Conservation (phyloP, 2,113 vertebrate species). For the Apodemus speciosus region DNA sequence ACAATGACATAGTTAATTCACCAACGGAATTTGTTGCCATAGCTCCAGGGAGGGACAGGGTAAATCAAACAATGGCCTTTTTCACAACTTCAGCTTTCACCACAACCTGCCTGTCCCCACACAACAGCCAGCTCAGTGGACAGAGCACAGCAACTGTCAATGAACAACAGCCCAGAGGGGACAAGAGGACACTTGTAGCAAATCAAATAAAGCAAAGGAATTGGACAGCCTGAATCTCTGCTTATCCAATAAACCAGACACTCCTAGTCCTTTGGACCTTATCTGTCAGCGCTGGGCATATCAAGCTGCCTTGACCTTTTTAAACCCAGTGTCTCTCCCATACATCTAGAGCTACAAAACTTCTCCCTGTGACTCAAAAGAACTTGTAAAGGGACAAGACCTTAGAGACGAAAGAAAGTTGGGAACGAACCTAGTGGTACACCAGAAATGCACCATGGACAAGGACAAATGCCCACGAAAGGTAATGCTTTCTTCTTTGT, state of each 20-base stretch:
- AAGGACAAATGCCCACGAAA: conserved; percentile 74
- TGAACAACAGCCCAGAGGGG: conserved; percentile 13
- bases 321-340: conserved; percentile 48
- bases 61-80: conserved; percentile 82
- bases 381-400: conserved; percentile 44
- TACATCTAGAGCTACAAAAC: conserved; percentile 55
- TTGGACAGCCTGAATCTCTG: conserved; percentile 63
- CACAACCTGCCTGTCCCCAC: conserved; percentile 71
- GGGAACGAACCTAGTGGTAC: conserved; percentile 72
- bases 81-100: conserved; percentile 76
- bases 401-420: conserved; percentile 40
- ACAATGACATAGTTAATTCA: conserved; percentile 83
- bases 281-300: conserved; percentile 64
- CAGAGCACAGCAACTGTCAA: conserved; percentile 66
- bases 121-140: conserved; percentile 57
- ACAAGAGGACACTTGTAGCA: conserved; percentile 64
- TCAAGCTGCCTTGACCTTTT: conserved; percentile 70
- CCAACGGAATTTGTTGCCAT: conserved; percentile 82
- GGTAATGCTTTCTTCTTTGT: conserved; percentile 76
- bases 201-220: conserved; percentile 54
- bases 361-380: conserved; percentile 51
- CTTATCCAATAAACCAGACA: conserved; percentile 67
- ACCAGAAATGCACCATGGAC: conserved; percentile 68
- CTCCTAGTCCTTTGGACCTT: conserved; percentile 60
- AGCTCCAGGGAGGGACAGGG: conserved; percentile 77